phyloP scores from a whole-genome alignment of 2,113 vertebrate species.

The Electrona antarctica region DNA sequence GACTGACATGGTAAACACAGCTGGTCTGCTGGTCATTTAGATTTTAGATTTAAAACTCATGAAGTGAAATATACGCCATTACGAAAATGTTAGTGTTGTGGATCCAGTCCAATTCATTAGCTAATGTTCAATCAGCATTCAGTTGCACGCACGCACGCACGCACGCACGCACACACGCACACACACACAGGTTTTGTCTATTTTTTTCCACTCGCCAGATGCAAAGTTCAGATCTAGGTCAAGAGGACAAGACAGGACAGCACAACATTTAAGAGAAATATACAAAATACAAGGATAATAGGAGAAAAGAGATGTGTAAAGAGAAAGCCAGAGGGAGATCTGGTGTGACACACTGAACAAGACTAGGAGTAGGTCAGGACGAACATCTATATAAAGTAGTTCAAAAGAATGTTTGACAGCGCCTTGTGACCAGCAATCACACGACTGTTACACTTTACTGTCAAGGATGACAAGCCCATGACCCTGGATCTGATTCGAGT shows the following conservation, averaged over 20 bases:
- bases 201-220: background rate
- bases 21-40: conserved; percentile 17
- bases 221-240: background rate
- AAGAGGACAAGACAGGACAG: background rate
- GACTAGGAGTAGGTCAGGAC: background rate
- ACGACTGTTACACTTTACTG: conserved; percentile 8
- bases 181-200: background rate
- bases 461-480: background rate
- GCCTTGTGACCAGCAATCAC: conserved; percentile 32
- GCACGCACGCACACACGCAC: background rate
- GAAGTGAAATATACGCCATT: background rate
- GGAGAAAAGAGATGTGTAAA: no score
- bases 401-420: conserved; percentile 29
- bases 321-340: background rate
- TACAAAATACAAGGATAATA: no score
- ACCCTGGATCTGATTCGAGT: background rate
- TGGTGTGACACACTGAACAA: background rate
- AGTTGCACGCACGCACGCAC: conserved; percentile 1
- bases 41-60: no score
- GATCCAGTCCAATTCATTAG: conserved; percentile 46
- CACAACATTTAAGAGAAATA: no score
- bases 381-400: background rate
- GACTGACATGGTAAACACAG: conserved; percentile 49
- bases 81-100: background rate
- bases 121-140: conserved; percentile 34